A percentile compares a stretch with the other conserved stretches of the same genome.
phyloP scores from a whole-genome alignment of 2,113 vertebrate genomes.

The Thymallus thymallus region DNA sequence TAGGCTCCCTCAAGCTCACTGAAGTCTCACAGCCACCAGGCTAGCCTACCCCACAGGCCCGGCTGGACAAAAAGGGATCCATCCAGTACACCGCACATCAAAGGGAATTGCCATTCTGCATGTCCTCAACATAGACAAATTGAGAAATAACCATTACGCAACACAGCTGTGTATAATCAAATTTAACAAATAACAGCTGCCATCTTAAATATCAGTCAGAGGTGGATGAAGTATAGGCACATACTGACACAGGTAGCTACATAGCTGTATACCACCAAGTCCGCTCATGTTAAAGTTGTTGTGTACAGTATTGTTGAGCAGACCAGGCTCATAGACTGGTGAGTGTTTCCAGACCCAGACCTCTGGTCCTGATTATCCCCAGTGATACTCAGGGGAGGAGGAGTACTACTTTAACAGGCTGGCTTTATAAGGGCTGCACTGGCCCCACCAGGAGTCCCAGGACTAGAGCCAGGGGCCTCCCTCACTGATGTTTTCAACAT shows the following conservation, averaged over 20 bases:
- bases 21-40: constrained; percentile 5
- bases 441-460: constrained; percentile 39
- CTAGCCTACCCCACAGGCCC: neutral
- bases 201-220: neutral
- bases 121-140: too few species aligned
- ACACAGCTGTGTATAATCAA: too few species aligned
- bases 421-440: neutral
- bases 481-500: constrained; percentile 57
- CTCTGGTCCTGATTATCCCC: constrained; percentile 8
- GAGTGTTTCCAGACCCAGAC: neutral
- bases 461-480: constrained; percentile 40
- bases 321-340: too few species aligned
- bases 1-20: neutral
- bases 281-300: neutral
- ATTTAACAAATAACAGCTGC: too few species aligned
- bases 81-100: too few species aligned
- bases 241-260: neutral
- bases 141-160: too few species aligned
- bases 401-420: constrained; percentile 1
- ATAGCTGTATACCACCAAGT: neutral
- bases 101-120: too few species aligned
- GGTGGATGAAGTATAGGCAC: neutral
- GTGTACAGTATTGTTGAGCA: neutral
- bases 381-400: neutral
- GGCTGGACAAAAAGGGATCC: too few species aligned